These are phyloP conservation scores for Thamnaconus septentrionalis DNA, from an alignment of 2,113 vertebrate species.

Conservation along the genomic window DNA sequence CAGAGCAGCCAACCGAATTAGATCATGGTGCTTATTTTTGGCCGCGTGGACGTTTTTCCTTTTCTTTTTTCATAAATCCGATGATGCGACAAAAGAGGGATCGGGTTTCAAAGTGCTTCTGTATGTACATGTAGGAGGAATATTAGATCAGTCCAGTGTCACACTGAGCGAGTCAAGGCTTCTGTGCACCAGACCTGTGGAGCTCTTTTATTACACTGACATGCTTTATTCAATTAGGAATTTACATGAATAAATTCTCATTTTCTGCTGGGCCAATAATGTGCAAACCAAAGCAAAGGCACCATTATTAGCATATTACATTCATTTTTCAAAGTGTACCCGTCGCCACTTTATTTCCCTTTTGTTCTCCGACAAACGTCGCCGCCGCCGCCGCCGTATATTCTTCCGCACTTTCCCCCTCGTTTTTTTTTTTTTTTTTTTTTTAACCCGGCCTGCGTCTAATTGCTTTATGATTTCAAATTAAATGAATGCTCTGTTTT, in stretches of 20 bases:
- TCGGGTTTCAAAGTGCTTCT: conserved; percentile 63
- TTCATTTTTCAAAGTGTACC: conserved; percentile 82
- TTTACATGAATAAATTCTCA: conserved; percentile 85
- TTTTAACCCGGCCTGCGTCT: conserved; percentile 68
- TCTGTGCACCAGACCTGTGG: conserved; percentile 79
- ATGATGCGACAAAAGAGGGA: conserved; percentile 58
- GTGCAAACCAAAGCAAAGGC: conserved; percentile 83
- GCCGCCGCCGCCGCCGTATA: conserved; percentile 1
- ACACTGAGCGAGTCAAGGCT: conserved; percentile 76
- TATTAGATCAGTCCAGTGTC: conserved; percentile 76
- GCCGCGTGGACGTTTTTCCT: conserved; percentile 55
- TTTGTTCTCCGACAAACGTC: conserved; percentile 46
- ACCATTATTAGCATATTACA: conserved; percentile 83
- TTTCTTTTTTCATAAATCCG: conserved; percentile 55
- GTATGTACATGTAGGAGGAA: conserved; percentile 71
- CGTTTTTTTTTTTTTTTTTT: conserved; percentile 64
- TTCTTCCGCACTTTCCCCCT: conserved; percentile 47
- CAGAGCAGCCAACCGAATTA: background rate
- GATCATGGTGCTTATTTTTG: background rate
- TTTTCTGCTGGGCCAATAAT: conserved; percentile 80
- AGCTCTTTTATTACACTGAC: conserved; percentile 83
- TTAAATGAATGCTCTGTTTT: conserved; percentile 78
- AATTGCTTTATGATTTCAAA: conserved; percentile 82
- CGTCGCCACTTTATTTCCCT: conserved; percentile 66
- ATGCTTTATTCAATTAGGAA: conserved; percentile 83